Percentiles rank a stretch among this genome's conserved stretches.
phyloP scores from a whole-genome alignment of 2,797 vertebrate genomes.

The Phataginus tricuspis region DNA sequence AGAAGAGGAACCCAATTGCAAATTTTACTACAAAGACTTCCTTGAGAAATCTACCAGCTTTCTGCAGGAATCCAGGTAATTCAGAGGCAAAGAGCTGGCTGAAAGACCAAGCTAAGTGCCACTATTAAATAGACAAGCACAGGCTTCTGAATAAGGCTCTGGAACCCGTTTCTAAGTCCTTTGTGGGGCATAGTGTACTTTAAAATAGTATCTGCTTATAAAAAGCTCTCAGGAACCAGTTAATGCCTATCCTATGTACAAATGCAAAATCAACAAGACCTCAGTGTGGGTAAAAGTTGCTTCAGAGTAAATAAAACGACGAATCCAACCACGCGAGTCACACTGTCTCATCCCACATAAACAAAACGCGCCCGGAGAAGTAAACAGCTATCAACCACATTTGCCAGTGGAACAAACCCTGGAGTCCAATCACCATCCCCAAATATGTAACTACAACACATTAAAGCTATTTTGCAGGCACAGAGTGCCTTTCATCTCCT shows the following conservation, averaged over 20 bases:
- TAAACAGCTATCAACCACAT: slow-evolving; percentile 47
- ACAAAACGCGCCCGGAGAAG: slow-evolving; percentile 24
- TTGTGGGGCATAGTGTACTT: neutral
- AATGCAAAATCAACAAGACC: slow-evolving; percentile 50
- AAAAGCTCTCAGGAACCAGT: slow-evolving; percentile 33
- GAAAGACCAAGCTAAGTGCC: slow-evolving; percentile 10
- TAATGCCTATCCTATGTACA: neutral
- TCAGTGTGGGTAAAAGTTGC: slow-evolving; percentile 18
- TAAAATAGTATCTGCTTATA: slow-evolving; percentile 35
- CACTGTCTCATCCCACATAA: slow-evolving; percentile 44
- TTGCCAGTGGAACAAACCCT: slow-evolving; percentile 35
- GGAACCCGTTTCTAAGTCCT: slow-evolving; percentile 43
- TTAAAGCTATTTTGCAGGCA: slow-evolving; percentile 65
- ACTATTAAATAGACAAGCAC: slow-evolving; percentile 24
- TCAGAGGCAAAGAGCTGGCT: slow-evolving; percentile 15
- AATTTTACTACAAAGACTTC: slow-evolving; percentile 41
- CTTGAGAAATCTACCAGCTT: slow-evolving; percentile 30
- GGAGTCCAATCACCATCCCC: neutral
- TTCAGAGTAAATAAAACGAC: slow-evolving; percentile 54
- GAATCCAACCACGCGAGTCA: slow-evolving; percentile 49
- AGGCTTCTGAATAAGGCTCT: neutral
- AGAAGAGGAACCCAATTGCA: neutral
- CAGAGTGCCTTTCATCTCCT: slow-evolving; percentile 64
- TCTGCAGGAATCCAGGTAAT: slow-evolving; percentile 26
- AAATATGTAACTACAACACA: slow-evolving; percentile 44